These are phyloP conservation scores for Helicolenus hilgendorfi DNA, from an alignment of 2,797 vertebrate species.

Conservation along the genomic window DNA sequence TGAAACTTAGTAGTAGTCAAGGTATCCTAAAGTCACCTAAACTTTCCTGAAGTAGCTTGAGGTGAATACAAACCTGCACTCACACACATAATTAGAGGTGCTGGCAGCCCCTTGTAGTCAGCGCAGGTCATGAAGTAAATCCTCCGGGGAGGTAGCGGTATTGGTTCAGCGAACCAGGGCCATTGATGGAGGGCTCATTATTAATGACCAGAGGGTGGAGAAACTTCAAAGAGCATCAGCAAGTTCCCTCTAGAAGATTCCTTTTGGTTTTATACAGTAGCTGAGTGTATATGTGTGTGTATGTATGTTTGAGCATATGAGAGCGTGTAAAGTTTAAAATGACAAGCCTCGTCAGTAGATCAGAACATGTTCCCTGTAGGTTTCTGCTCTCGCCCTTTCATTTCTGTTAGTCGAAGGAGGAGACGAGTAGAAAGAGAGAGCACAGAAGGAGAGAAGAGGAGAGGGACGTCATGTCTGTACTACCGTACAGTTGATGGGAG, in stretches of 20 bases:
- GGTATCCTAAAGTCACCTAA: neutral
- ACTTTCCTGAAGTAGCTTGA: neutral
- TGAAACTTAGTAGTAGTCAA: neutral
- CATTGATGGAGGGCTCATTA: conserved; percentile 40
- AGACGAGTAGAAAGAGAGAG: neutral
- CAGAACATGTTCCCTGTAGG: conserved; percentile 27
- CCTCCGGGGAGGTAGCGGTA: conserved; percentile 21
- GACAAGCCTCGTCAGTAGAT: conserved; percentile 19
- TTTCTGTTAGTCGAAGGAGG: neutral
- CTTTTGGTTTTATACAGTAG: conserved; percentile 46
- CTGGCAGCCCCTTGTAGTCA: conserved; percentile 20
- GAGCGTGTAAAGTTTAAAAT: conserved; percentile 9
- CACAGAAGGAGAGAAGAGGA: neutral
- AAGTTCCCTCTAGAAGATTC: conserved; percentile 42
- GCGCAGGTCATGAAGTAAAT: conserved; percentile 26
- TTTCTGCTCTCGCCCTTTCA: conserved; percentile 13
- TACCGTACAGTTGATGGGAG: neutral
- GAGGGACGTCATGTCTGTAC: neutral
- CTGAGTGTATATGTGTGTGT: neutral
- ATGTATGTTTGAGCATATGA: conserved; percentile 3
- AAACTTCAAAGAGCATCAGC: conserved; percentile 72
- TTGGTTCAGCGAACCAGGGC: conserved; percentile 51
- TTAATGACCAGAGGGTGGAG: conserved; percentile 62
- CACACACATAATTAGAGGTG: conserved; percentile 14
- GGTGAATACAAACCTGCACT: conserved; percentile 17